Evolutionary conservation across 2,888 invertebrate species (phyloP), one percentile per base, ranked within the genome.

Genomic region (Spilarctia lutea): DNA sequence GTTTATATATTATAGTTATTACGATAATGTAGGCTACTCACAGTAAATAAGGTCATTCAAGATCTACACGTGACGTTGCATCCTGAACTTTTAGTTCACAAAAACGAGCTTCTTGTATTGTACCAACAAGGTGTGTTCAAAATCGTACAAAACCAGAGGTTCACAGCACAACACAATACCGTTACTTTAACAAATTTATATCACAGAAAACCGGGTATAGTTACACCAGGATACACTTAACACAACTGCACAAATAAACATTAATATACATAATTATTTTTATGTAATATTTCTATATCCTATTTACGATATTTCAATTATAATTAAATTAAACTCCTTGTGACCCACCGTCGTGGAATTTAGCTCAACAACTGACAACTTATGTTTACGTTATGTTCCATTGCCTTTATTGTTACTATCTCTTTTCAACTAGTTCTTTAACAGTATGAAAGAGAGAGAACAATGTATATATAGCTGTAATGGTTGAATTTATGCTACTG

Each of bases 311-410:
- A 74, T 73, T 76, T 73, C 24, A 75, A 72, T 74, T 74, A 70
- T 80, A 81, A 84, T 82, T 71, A 76, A 75, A 76, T 72, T 76
- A 79, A 80, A 76, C 78, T 79, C 76, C 75, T 65, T 65, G 79
- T 81, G 81, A 83, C 90, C 86, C 89, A 80, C 89, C 92, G 87
- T 91, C 82, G 84, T 89, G 90, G 90, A 91, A 91, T 91, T 90
- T 88, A 87, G 87, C 80, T 86, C 84, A 75, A 86, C 90, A 89
- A 94, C 93, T 94, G 91, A 91, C 90, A 88, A 91, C 86, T 91
- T 90, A 78, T 93, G 93, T 93, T 94, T 93, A 93, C 90, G 87
- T 90, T 89, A 90, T 84, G 90, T 90, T 92, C 89, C 90, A 90
- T 90, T 92, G 90, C 88, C 88, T 88, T 82, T 76, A 83, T 73